Percentiles rank a stretch among this genome's conserved stretches.
These are phyloP conservation scores for Salpingus planirostris DNA, from an alignment of 2,888 invertebrate species.

Conservation along the genomic window DNA sequence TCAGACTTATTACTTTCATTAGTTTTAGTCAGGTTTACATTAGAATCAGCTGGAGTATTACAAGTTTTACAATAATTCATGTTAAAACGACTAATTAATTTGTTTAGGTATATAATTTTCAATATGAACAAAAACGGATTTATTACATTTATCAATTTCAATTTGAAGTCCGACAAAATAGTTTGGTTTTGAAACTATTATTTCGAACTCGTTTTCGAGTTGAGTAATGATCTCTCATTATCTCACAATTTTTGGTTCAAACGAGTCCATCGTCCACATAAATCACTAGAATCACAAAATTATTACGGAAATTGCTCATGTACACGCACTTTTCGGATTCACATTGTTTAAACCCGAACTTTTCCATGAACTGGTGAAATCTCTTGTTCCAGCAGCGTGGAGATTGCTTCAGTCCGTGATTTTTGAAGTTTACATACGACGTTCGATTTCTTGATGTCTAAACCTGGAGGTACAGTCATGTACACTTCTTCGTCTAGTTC, in stretches of 20 bases:
- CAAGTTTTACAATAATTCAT: too few species aligned
- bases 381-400: conserved; percentile 28
- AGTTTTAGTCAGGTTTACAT: too few species aligned
- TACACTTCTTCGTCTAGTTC: conserved; percentile 16
- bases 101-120: background rate
- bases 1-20: too few species aligned
- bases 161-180: background rate
- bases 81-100: too few species aligned
- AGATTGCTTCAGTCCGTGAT: conserved; percentile 32
- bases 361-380: conserved; percentile 18
- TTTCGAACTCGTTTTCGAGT: background rate
- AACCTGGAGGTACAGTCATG: conserved; percentile 16
- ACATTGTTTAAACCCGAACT: conserved; percentile 19
- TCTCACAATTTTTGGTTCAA: background rate
- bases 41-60: too few species aligned
- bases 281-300: conserved; percentile 21
- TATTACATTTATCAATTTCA: background rate
- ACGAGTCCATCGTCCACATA: conserved; percentile 30
- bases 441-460: conserved; percentile 15
- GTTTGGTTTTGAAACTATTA: background rate
- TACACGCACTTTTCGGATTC: conserved; percentile 21
- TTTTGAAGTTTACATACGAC: conserved; percentile 24
- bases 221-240: too few species aligned
- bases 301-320: conserved; percentile 8
- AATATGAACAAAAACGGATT: background rate